These are phyloP conservation scores for Netelia inedita DNA, from an alignment of 2,888 invertebrate species.

Conservation along the genomic window DNA sequence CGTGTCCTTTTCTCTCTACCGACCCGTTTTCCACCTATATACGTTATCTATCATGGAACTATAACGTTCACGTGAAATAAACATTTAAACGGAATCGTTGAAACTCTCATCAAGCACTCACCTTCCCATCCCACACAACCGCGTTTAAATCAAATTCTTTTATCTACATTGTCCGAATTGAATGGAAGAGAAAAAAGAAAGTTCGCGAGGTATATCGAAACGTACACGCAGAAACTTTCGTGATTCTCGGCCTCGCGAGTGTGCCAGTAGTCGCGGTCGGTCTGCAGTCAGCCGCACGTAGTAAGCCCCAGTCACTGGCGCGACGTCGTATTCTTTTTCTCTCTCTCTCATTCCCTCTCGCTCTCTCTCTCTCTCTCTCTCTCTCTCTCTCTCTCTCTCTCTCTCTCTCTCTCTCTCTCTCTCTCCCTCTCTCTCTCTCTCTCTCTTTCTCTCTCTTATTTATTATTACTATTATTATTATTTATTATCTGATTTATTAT, in stretches of 20 bases:
- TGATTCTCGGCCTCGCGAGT: conserved; percentile 19
- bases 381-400: too few relatives aligned
- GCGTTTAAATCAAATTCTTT: conserved; percentile 50
- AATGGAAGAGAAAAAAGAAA: not conserved
- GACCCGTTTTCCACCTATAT: not conserved
- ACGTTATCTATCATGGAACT: conserved; percentile 24
- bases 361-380: too few relatives aligned
- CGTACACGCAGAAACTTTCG: conserved; percentile 9
- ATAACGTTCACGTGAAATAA: conserved; percentile 50
- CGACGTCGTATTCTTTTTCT: not conserved
- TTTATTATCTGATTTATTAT: too few relatives aligned
- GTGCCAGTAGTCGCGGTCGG: conserved; percentile 13
- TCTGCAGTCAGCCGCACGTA: conserved; percentile 1
- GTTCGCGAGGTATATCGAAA: not conserved
- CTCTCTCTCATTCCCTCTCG: not conserved
- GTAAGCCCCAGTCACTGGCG: not conserved
- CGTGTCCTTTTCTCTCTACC: not conserved
- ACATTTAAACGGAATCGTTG: conserved; percentile 39
- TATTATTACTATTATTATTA: too few relatives aligned
- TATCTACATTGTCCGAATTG: conserved; percentile 30
- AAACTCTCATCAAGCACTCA: conserved; percentile 18
- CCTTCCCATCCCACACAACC: not conserved
- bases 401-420: too few relatives aligned
- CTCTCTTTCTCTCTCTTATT: too few relatives aligned
- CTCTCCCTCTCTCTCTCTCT: too few relatives aligned